Evolutionary conservation across 2,888 invertebrate species (phyloP), one percentile per base, ranked within the genome.

Genomic region (Schizotus pectinicornis): DNA sequence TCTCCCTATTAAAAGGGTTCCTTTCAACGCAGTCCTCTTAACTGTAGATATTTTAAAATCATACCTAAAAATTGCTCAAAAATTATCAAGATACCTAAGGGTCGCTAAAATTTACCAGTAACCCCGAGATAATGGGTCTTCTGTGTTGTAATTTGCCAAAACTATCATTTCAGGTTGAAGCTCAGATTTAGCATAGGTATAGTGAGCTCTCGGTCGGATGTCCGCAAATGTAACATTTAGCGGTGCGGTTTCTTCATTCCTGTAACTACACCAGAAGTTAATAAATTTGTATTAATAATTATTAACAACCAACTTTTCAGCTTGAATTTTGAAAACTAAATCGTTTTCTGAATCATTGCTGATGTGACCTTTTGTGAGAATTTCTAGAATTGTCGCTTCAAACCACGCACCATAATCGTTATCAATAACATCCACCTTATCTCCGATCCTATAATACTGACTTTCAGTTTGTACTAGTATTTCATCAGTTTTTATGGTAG

Each of bases 101-200:
- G 13, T 12, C 13, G 47, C 8, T 13, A 7, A 8, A 32, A 11
- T 41, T 88, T 59, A 72, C 92, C 93, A 94, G 71, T 85, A 84
- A 5, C 93, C 93, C 68, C 84, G 81, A 64, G 85, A 83, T 13
- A 81, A 78, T 0, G 88, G 86, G 7, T 88, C 80, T 55, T 92
- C 91, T 7, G 86, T 81, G 72, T 92, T 92, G 71, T 90, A 85
- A 77, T 92, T 93, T 0, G 88, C 81, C 85, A 94, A 85, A 6
- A 92, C 86, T 49, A 73, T 83, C 65, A 87, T 83, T 0, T 87
- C 88, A 3, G 81, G 75, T 67, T 83, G 77, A 14, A 92, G 73
- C 48, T 88, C 81, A 1, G 80, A 74, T 8, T 84, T 71, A 11
- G 82, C 74, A 46, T 89, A 77, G 14, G 79, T 77, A 22, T 76